Evolutionary conservation across 2,113 vertebrate genomes (phyloP).

Genomic region (Nothobranchius kuhntae): DNA sequence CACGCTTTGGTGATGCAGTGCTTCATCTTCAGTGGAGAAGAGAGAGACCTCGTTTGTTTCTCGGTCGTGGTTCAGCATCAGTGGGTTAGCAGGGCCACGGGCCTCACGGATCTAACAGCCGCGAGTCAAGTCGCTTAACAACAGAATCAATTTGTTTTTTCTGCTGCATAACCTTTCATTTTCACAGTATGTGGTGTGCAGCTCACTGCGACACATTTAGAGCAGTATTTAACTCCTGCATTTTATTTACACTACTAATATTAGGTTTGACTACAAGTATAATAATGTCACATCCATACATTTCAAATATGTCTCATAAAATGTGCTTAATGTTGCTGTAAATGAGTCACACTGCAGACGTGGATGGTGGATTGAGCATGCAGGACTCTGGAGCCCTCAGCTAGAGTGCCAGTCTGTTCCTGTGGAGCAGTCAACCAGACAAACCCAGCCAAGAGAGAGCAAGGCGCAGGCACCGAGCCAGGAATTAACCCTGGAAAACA

Average conservation of each 20-base stretch:
- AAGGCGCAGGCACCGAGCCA: conserved; percentile 71
- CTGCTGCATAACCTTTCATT: conserved; percentile 38
- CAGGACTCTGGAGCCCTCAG: conserved; percentile 75
- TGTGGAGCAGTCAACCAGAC: conserved; percentile 77
- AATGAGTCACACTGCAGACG: conserved; percentile 47
- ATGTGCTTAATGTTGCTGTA: conserved; percentile 17
- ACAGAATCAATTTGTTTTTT: conserved; percentile 63
- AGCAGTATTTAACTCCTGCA: background rate
- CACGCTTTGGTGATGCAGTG: conserved; percentile 76
- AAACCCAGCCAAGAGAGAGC: conserved; percentile 75
- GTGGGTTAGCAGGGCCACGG: conserved; percentile 70
- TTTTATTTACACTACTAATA: background rate
- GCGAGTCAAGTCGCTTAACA: conserved; percentile 48
- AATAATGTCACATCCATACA: background rate
- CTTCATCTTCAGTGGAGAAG: conserved; percentile 75
- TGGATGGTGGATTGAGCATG: conserved; percentile 69
- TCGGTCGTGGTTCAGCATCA: conserved; percentile 69
- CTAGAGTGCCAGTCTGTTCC: conserved; percentile 81
- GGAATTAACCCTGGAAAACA: conserved; percentile 70
- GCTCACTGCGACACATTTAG: background rate
- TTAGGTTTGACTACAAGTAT: background rate
- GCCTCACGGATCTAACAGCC: conserved; percentile 68
- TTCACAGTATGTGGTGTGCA: conserved; percentile 18
- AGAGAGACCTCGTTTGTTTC: conserved; percentile 70
- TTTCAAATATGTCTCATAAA: conserved; percentile 1